Evolutionary conservation across 2,888 invertebrate genomes (phyloP).

Genomic region (Candidula unifasciata): DNA sequence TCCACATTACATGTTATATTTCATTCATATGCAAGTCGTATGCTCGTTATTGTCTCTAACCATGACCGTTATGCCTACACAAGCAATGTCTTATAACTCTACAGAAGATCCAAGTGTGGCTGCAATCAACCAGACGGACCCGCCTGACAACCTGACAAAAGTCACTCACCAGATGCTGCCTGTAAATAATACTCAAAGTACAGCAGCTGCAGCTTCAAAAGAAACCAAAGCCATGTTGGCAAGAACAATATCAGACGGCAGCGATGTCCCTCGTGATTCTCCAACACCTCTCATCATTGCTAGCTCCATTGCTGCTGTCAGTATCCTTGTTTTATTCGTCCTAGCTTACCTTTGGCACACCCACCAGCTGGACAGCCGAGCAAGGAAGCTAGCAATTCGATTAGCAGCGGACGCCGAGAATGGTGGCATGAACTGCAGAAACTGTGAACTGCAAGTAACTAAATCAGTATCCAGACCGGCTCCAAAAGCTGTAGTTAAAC

Average conservation of each 20-base stretch:
- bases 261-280: conserved; percentile 53
- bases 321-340: conserved; percentile 69
- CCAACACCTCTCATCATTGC: conserved; percentile 69
- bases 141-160: neutral
- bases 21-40: neutral
- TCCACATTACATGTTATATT: neutral
- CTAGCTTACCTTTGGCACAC: conserved; percentile 70
- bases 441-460: conserved; percentile 16
- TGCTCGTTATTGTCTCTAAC: conserved; percentile 8
- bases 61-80: neutral
- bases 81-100: neutral
- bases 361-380: conserved; percentile 66
- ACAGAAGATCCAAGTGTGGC: neutral
- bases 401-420: conserved; percentile 61
- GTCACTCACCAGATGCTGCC: neutral
- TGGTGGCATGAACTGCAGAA: conserved; percentile 45
- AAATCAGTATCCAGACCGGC: conserved; percentile 5
- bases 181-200: neutral
- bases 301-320: conserved; percentile 68
- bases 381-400: conserved; percentile 66
- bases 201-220: neutral
- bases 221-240: neutral
- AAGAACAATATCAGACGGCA: neutral
- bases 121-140: neutral
- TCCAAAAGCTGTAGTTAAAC: conserved; percentile 27